These are phyloP conservation scores for Cossypha dichroa DNA, from an alignment of 2,797 vertebrate genomes.

Conservation along the genomic window DNA sequence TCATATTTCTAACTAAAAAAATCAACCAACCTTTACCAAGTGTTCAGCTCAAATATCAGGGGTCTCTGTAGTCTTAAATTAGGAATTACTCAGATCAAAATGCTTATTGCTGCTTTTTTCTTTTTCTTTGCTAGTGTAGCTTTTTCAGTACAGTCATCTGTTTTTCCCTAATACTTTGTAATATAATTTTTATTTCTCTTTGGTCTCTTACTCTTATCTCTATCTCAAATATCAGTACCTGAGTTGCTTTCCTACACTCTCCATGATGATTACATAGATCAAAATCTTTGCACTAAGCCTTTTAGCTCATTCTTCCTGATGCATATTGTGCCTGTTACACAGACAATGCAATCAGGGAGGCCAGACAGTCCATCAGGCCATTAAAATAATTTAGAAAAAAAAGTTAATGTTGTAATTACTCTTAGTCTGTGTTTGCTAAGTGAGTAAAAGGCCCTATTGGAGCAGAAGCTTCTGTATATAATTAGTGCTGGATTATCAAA, in stretches of 20 bases:
- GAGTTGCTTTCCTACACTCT: background rate
- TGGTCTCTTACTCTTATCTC: background rate
- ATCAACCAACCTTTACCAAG: background rate
- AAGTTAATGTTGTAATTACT: background rate
- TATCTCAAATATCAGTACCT: background rate
- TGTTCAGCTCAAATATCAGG: background rate
- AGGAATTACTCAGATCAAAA: background rate
- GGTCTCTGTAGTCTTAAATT: background rate
- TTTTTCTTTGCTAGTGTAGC: background rate
- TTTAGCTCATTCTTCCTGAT: background rate
- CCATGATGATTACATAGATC: background rate
- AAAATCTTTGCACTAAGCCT: background rate
- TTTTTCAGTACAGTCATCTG: background rate
- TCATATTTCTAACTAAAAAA: background rate
- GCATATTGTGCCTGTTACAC: background rate
- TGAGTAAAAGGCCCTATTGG: background rate
- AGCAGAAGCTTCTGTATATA: background rate
- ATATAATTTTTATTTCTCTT: background rate
- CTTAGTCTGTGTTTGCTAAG: background rate
- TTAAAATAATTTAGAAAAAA: background rate
- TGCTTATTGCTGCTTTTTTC: background rate
- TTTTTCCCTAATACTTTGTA: background rate
- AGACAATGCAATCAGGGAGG: background rate
- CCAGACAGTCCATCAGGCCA: background rate
- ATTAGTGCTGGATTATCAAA: conserved; percentile 22